Base-by-base conservation (phyloP, 2,888 invertebrate species). In the Octonoba sinensis region DNA sequence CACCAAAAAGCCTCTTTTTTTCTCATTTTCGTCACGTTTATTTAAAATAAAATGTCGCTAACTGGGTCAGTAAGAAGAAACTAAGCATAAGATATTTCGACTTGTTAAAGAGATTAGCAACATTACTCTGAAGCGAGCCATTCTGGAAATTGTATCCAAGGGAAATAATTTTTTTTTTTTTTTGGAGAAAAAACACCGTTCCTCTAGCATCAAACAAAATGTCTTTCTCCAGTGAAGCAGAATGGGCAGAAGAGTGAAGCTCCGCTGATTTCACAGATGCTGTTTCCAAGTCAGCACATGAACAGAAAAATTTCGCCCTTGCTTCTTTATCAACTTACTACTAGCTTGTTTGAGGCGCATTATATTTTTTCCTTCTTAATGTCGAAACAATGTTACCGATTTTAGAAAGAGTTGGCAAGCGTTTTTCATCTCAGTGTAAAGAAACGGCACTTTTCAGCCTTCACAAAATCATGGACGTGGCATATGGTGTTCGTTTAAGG, bases 251-350 rank as follows among this genome's bases (percentile, higher is more conserved):
- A 67, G 44, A 60, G 75, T 75, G 66, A 75, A 75, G 75, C 75
- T 75, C 66, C 75, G 49, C 67, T 75, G 75, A 75, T 75, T 75
- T 75, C 75, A 75, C 75, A 77, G 76, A 77, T 70, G 76, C 62
- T 70, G 64, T 77, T 60, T 77, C 70, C 69, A 70, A 77, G 60
- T 69, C 70, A 77, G 56, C 62, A 77, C 62, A 64, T 69, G 76
- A 75, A 15, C 60, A 64, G 59, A 51, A 70, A 77, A 77, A 70
- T 70, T 64, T 64, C 67, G 69, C 69, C 70, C 70, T 51, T 64
- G 59, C 51, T 69, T 77, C 70, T 77, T 70, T 70, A 77, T 77
- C 76, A 77, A 70, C 69, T 77, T 70, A 77, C 54, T 62, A 46
- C 54, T 62, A 62, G 76, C 60, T 70, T 62, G 60, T 70, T 70